Evolutionary conservation across 2,888 invertebrate genomes (phyloP), one percentile per base, ranked within the genome.

Genomic region (Hermaeophaga mercurialis): DNA sequence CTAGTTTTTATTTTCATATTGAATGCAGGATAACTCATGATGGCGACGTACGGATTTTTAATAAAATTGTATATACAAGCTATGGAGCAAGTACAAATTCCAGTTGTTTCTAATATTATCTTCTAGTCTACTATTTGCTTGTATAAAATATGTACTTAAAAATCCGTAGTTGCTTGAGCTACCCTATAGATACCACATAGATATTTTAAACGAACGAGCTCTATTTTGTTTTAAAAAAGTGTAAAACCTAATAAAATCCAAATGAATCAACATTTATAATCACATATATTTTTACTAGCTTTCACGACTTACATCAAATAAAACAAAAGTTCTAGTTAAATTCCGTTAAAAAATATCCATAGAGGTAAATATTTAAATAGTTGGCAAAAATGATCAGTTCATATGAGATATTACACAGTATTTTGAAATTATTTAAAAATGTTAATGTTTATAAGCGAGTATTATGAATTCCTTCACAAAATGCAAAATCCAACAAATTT

Each of bases 351-450:
- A 36, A 58, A 43, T 45, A 49, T 62, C 56, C 54, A 61, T 56
- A 54, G 57, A 58, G 59, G 62, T 56, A 59, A 60, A 57, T 56
- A 50, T 26, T 50, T 22, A 44, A 53, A 7, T 36, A 36, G 43
- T 26, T 47, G 19, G 34, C 46, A 36, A 17, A 47, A 34, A 22
- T 19, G 17, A 31, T 50, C 41, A 11, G 50, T 50, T 43, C 22
- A 9, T 50, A 41, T 33, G 24, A 11, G 14, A 50, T 50, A 50
- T 50, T 50, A 43, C 50, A 50, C 50, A 50, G 41, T 22, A n/a
- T n/a, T 43, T 43, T 33, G 4, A 49, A 50, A 50, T 43, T 8
- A 36, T 36, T 24, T 17, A 41, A 50, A 41, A 18, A 14, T 50
- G 39, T 9, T 6, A 19, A 50, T 43, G 26, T 43, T 24, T 18